These are phyloP conservation scores for Sisor rabdophorus DNA, from an alignment of 2,113 vertebrate genomes.

Conservation along the genomic window DNA sequence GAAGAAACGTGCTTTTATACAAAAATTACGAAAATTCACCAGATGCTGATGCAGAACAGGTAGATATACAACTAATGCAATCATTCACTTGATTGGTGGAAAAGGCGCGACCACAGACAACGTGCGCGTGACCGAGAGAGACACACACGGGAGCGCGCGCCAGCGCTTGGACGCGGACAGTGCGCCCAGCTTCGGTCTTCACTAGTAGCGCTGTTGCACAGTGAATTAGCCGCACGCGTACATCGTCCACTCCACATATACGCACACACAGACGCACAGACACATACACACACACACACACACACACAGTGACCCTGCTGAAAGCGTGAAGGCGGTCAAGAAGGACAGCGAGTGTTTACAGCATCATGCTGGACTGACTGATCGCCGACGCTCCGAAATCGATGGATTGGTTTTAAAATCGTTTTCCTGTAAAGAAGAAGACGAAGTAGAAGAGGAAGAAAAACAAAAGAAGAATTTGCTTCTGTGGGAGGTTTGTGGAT, in stretches of 20 bases:
- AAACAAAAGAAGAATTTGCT: constrained; percentile 38
- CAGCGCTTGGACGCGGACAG: constrained; percentile 19
- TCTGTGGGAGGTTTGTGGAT: constrained; percentile 39
- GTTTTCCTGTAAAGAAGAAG: constrained; percentile 58
- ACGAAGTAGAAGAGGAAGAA: constrained; percentile 44
- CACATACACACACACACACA: constrained; percentile 41
- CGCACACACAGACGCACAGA: constrained; percentile 34
- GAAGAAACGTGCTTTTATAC: background rate
- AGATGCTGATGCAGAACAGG: background rate
- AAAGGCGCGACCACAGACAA: constrained; percentile 33
- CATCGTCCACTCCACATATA: constrained; percentile 54
- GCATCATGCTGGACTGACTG: constrained; percentile 61
- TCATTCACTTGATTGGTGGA: background rate
- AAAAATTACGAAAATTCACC: background rate
- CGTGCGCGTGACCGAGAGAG: constrained; percentile 31
- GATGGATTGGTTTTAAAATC: constrained; percentile 73
- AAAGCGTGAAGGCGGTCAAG: constrained; percentile 44
- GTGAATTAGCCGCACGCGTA: constrained; percentile 62
- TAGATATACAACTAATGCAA: background rate
- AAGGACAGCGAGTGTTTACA: constrained; percentile 38
- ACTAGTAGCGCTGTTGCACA: constrained; percentile 68
- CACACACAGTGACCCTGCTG: constrained; percentile 38
- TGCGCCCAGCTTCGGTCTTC: constrained; percentile 57
- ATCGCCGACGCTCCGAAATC: constrained; percentile 61
- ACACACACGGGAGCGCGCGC: constrained; percentile 35